Base-by-base conservation (phyloP, 2,113 vertebrate species). In the Apodemus sylvaticus region DNA sequence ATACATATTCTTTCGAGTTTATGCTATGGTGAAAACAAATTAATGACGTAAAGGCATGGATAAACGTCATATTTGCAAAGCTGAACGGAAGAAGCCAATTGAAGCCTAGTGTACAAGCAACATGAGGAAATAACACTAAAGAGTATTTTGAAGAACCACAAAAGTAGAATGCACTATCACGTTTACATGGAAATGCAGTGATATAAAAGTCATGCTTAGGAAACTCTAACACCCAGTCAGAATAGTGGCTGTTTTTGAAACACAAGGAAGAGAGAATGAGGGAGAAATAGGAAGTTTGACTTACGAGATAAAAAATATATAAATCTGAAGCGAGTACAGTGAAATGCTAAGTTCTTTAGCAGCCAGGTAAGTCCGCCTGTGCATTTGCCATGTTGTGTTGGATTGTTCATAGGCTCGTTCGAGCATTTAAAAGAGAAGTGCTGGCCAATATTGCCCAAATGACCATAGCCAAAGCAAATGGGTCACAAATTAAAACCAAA, bases 1-100 rank as follows among this genome's bases (percentile, higher is more conserved):
- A 19, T 26, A 51, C 10, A 19, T 20, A 31, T 16, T 71, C 39
- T 7, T 36, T 24, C 3, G 7, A 20, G 74, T 70, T 29, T 55
- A n/a, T 34, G 34, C 26, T n/a, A 17, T 68, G 51, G 55, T 58
- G 45, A 86, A 88, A 96, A 82, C 83, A 94, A 93, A 82, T 79
- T n/a, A 53, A 29, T 22, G 66, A n/a, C n/a, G 64, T 60, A 53
- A 29, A 76, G 45, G 42, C 5, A 77, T 16, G 14, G 8, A 26
- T 10, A 64, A 74, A 45, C 42, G 34, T 53, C 62, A n/a, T 51
- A 66, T 64, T 55, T 8, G 20, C 58, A 83, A 71, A 53, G 36
- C 7, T 39, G 53, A 39, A 26, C 60, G 34, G 71, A 93, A 86
- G 66, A 12, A 64, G 39, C 19, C 39, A 85, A 19, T 14, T 45